Base-by-base conservation (phyloP, 2,113 vertebrate species). In the Psilopogon haemacephalus region DNA sequence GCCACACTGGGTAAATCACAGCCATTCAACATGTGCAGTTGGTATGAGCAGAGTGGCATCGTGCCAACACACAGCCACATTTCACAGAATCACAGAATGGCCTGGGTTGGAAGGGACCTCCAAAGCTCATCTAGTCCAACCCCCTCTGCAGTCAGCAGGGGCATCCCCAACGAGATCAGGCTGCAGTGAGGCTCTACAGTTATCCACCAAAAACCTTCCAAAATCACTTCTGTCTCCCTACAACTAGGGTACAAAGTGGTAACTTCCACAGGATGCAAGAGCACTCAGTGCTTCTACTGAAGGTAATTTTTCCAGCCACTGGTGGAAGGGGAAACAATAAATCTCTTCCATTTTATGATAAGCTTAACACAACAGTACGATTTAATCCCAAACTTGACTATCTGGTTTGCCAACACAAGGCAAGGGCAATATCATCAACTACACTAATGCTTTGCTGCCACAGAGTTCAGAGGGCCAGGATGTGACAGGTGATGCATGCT, bases 291-390 rank as follows among this genome's bases (percentile, higher is more conserved):
- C n/a, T 64, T 79, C 70, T 85, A 92, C 52, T 75, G 81, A 94
- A 82, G 37, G 27, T 86, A 85, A 83, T 70, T 95, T 95, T 86
- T 85, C 87, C 37, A 89, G 60, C 56, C 44, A 55, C 12, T 60
- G 33, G 32, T 71, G 6, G 54, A 82, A 86, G 33, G 20, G 26
- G 84, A 64, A 48, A 15, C 15, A 80, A 33, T 62, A 38, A 24
- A 11, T 65, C 26, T 85, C 54, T 55, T 93, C 88, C 28, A 92
- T 87, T 94, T 84, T 86, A 94, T 40, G 19, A 19, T 14, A 55
- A 72, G 23, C 81, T 93, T 92, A 94, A 95, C 11, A 35, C 12
- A 96, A 94, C 86, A 71, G 75, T 37, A 83, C 37, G 82, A 68
- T 92, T 93, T 91, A 81, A 87, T 67, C 55, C 80, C 87, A 84